These are phyloP conservation scores for Crypturellus tataupa DNA, from an alignment of 2,797 vertebrate genomes.

Conservation along the genomic window DNA sequence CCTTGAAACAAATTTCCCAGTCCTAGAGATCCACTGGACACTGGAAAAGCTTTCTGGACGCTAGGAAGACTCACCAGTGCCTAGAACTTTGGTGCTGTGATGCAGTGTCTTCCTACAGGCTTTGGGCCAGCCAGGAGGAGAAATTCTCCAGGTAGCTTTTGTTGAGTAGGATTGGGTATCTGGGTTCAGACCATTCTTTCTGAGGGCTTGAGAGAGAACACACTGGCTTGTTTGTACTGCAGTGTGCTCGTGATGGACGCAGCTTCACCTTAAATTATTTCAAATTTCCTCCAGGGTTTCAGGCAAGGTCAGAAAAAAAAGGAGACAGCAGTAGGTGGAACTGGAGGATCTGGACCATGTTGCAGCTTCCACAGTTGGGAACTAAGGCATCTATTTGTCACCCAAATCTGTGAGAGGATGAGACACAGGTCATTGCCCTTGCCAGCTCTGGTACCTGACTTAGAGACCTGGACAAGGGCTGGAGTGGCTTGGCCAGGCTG, in stretches of 20 bases:
- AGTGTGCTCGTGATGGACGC: accelerated
- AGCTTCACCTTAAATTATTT: neutral
- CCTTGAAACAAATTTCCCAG: neutral
- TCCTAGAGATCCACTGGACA: neutral
- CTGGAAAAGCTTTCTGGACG: neutral
- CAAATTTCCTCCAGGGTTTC: neutral
- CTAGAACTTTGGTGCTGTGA: neutral
- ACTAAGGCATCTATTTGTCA: neutral
- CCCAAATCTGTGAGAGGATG: neutral
- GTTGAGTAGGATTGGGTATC: neutral
- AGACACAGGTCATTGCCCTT: neutral
- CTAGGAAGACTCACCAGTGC: neutral
- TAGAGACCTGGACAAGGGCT: neutral
- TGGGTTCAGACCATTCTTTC: neutral
- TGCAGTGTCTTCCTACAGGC: neutral
- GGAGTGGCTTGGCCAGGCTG: neutral
- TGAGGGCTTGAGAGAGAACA: neutral
- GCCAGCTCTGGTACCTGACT: accelerated
- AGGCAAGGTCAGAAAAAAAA: neutral
- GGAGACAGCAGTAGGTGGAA: neutral
- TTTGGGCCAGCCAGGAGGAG: neutral
- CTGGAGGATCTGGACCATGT: neutral
- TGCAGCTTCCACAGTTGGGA: neutral
- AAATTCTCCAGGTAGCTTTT: neutral
- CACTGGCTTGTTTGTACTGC: neutral